These are phyloP conservation scores for Archilochus colubris DNA, from an alignment of 2,113 vertebrate genomes.

Conservation along the genomic window DNA sequence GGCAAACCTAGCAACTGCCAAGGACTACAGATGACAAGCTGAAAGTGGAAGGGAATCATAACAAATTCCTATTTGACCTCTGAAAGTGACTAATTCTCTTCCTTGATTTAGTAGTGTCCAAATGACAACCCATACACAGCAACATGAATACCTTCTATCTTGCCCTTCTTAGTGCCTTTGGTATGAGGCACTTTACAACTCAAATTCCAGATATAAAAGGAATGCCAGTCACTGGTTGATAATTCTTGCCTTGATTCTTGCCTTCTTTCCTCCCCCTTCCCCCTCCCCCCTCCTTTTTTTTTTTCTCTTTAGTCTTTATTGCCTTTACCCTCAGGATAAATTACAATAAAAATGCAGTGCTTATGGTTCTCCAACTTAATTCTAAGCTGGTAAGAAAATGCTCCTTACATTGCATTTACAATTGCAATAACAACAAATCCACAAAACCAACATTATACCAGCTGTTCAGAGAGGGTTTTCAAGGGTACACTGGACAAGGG, in stretches of 20 bases:
- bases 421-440: not conserved
- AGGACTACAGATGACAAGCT: not conserved
- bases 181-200: not conserved
- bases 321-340: not conserved
- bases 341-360: not conserved
- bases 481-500: not conserved
- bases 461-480: not conserved
- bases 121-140: not conserved
- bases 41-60: not conserved
- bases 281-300: rapidly evolving
- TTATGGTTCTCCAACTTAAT: not conserved
- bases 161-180: not conserved
- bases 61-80: not conserved
- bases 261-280: not conserved
- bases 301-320: not conserved
- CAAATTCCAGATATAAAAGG: not conserved
- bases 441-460: not conserved
- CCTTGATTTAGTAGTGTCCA: not conserved
- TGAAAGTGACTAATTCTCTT: not conserved
- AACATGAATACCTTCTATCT: not conserved
- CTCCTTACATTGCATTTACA: not conserved
- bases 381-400: not conserved
- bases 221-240: not conserved
- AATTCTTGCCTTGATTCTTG: not conserved
- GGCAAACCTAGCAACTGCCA: not conserved